phyloP scores from a whole-genome alignment of 2,113 vertebrate species.

The Rhipidura dahli region DNA sequence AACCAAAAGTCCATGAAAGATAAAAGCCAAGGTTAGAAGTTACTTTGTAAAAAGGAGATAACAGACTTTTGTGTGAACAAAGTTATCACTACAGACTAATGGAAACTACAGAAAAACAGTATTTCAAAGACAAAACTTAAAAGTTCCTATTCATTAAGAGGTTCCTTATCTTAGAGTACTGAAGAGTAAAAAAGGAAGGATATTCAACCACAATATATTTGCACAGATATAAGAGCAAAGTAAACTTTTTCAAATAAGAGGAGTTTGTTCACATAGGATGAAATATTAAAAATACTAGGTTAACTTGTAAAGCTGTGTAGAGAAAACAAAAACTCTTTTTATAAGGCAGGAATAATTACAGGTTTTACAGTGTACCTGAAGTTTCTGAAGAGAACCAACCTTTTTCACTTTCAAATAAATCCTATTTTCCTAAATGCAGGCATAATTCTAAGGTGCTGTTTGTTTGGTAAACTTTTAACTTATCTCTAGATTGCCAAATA shows the following conservation, averaged over 20 bases:
- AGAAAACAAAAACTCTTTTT: not conserved
- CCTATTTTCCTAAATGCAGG: not conserved
- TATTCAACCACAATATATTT: not conserved
- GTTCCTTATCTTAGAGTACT: not conserved
- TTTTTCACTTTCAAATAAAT: not conserved
- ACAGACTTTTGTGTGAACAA: not conserved
- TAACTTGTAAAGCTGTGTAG: not conserved
- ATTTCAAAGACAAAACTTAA: not conserved
- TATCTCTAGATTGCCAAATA: not conserved
- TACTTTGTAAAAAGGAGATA: not conserved
- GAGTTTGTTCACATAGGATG: not conserved
- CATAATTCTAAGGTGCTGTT: not conserved
- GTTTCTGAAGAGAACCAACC: not conserved
- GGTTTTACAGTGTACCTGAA: not conserved
- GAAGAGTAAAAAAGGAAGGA: not conserved
- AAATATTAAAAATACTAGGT: not conserved
- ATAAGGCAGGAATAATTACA: not conserved
- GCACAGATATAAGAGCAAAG: not conserved
- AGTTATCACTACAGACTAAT: not conserved
- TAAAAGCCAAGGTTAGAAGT: not conserved
- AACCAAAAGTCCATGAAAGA: not conserved
- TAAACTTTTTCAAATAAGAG: not conserved
- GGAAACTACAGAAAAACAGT: not conserved
- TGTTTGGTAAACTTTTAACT: not conserved
- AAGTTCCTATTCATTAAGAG: not conserved